Percentiles rank a stretch among this genome's conserved stretches.
Evolutionary conservation across 2,888 invertebrate genomes (phyloP).

Genomic region (Dicycla oo): DNA sequence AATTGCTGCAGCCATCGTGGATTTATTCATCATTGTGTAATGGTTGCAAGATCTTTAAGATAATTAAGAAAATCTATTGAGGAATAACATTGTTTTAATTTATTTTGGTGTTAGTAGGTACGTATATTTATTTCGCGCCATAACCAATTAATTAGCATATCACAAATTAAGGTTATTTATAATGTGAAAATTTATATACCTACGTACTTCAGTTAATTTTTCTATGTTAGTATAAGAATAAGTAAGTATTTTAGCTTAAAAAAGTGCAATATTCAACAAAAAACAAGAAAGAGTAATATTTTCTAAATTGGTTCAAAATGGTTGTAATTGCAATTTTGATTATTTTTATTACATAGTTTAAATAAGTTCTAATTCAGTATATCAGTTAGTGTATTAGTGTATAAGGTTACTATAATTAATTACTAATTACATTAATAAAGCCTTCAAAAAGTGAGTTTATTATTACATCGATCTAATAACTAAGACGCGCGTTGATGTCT

Average conservation of each 20-base stretch:
- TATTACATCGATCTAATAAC: conserved; percentile 18
- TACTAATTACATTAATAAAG: conserved; percentile 20
- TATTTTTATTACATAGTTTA: not conserved
- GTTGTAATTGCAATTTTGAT: not conserved
- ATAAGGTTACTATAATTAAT: not conserved
- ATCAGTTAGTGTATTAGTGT: conserved; percentile 1
- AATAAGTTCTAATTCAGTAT: conserved; percentile 6
- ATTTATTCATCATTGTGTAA: conserved; percentile 40
- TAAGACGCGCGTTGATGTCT: conserved; percentile 88
- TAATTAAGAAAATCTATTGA: not conserved
- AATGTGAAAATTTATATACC: not conserved
- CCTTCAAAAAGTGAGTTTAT: conserved; percentile 28
- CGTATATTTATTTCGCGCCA: conserved; percentile 22
- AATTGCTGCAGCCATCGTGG: conserved; percentile 40
- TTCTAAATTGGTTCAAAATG: not conserved
- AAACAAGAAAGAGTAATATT: not conserved
- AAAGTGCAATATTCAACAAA: not conserved
- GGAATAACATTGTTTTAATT: not conserved
- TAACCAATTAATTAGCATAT: conserved; percentile 22
- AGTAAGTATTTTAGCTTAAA: not conserved
- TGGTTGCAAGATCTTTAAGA: conserved; percentile 3
- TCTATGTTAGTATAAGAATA: conserved; percentile 10
- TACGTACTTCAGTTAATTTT: not conserved
- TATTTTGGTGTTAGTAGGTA: conserved; percentile 10
- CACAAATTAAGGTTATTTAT: not conserved